A percentile compares a stretch with the other conserved stretches of the same genome.
These are phyloP conservation scores for Eupithecia inturbata DNA, from an alignment of 2,888 invertebrate genomes.

Conservation along the genomic window DNA sequence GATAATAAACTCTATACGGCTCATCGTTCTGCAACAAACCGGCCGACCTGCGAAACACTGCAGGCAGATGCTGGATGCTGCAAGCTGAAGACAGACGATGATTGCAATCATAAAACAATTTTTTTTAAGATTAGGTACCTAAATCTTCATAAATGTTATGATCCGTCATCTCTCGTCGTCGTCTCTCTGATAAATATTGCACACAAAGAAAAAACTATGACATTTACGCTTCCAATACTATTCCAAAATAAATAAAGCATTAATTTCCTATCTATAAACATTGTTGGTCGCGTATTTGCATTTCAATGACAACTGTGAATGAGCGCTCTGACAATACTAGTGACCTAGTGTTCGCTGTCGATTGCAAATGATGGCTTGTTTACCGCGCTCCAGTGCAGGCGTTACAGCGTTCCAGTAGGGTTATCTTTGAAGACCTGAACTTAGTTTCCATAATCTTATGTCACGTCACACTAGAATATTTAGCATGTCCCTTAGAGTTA, in stretches of 20 bases:
- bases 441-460: no score
- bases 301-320: background rate
- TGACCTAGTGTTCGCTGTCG: conserved; percentile 7
- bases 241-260: background rate
- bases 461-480: no score
- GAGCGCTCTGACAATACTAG: background rate
- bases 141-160: background rate
- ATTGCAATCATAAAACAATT: no score
- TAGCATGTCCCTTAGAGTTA: no score
- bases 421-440: no score
- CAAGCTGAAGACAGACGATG: no score
- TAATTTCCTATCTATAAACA: conserved; percentile 3
- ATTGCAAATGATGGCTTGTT: background rate
- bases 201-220: background rate
- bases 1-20: background rate
- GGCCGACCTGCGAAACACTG: no score
- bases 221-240: background rate
- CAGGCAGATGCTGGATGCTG: no score
- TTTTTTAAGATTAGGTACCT: background rate
- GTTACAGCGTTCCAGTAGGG: background rate
- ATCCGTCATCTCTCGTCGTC: no score
- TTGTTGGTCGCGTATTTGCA: background rate
- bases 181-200: background rate
- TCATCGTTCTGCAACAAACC: no score
- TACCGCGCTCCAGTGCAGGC: background rate